Evolutionary conservation across 1,140 invertebrate species (phyloP), one percentile per base, ranked within the genome.

Genomic region (Wiebesia pumilae): DNA sequence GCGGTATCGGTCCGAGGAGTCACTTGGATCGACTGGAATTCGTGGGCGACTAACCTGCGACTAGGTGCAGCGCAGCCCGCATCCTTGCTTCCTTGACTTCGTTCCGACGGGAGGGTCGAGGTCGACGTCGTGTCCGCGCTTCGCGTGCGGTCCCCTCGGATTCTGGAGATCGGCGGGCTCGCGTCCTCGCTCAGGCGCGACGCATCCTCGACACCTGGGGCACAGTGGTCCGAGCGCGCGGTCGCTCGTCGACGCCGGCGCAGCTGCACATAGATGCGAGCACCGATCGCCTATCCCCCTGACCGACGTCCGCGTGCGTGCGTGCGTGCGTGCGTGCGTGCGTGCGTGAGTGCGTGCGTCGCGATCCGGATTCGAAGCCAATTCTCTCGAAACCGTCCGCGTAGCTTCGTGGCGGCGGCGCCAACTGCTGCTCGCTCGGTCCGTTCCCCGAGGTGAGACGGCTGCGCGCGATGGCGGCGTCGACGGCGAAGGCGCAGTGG

Each of bases 51-150:
- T 81, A 47, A 87, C 86, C 86, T 84, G 86, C 86, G 73, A 87
- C 75, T 81, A 87, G 30, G 58, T 80, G 81, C 54, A 86, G 81
- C 81, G 73, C 40, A 27, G 69, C 58, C 69, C 69, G 80, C 85
- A 86, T 86, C 79, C 38, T 86, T 30, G 35, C 51, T 58, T 43
- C 14, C 30, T 33, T 10, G 24, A 19, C 2, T 19, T 54, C 51
- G 51, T 16, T 47, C 51, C 51, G 51, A 54, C 1, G 51, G 6
- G 51, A 10, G 9, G 7, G 51, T 54, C 10, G 51, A 54, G 7
- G 14, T 10, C 51, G 19, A 10, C 58, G 58, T 62, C 58, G 58
- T 0, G 30, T 33, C 67, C 30, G 65, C 24, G 19, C 24, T 27
- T n/a, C 7, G 65, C 65, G 65, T 65, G 65, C 16, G 51, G 51